These are phyloP conservation scores for Styela clava DNA, from an alignment of 23 tunicate genomes.

Conservation along the genomic window DNA sequence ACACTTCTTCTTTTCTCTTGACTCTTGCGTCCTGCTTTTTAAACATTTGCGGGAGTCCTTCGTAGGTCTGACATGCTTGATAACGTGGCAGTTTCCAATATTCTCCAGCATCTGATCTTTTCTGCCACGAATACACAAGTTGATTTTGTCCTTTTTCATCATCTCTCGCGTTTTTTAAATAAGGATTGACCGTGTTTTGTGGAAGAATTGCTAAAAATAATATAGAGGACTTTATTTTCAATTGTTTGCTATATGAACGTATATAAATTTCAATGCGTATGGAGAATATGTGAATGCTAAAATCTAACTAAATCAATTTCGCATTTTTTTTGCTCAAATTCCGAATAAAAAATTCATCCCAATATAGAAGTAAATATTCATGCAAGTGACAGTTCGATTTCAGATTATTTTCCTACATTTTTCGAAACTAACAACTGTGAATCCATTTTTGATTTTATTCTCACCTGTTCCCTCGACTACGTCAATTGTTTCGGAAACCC, in stretches of 20 bases:
- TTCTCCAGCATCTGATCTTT: not conserved
- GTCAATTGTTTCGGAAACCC: conserved; percentile 14
- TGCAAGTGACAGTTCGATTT: too few species aligned
- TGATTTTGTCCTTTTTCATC: conserved; percentile 10
- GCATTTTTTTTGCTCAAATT: too few species aligned
- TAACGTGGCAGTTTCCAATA: conserved; percentile 13
- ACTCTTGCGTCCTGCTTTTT: not conserved
- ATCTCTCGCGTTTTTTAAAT: not conserved
- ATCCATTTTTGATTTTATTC: too few species aligned
- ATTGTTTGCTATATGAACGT: not conserved
- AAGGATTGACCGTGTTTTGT: not conserved
- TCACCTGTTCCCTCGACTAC: conserved; percentile 6
- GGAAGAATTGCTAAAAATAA: conserved; percentile 1
- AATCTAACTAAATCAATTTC: too few species aligned
- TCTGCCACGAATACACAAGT: not conserved
- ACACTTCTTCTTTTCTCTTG: not conserved
- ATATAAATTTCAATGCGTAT: not conserved
- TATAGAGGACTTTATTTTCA: not conserved
- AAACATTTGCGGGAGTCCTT: not conserved
- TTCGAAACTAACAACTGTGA: too few species aligned
- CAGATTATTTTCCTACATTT: too few species aligned
- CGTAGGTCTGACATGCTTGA: not conserved
- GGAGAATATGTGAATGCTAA: too few species aligned
- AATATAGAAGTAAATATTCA: too few species aligned
- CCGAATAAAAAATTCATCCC: too few species aligned